Conservation (phyloP, 2,888 invertebrate species). For the Acanthococcus lagerstroemiae region DNA sequence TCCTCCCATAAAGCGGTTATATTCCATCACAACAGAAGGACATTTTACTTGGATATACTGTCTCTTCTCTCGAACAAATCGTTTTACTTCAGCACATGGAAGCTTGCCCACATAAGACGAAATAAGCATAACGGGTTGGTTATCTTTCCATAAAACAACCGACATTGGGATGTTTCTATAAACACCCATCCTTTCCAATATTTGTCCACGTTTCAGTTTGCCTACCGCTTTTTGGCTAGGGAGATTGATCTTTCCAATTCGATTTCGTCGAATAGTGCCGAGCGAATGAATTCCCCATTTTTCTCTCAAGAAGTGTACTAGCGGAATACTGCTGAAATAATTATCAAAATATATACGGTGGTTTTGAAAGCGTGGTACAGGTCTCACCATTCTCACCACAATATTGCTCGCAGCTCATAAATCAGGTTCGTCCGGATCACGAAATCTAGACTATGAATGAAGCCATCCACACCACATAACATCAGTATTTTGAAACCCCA, state of each 20-base stretch:
- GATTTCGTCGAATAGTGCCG: not conserved
- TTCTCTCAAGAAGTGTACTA: not conserved
- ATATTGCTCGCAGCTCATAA: constrained; percentile 32
- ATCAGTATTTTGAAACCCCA: constrained; percentile 36
- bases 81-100: not conserved
- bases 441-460: constrained; percentile 30
- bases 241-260: not conserved
- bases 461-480: constrained; percentile 27
- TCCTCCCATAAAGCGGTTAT: not conserved
- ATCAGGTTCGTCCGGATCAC: constrained; percentile 30
- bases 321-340: not conserved
- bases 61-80: not conserved
- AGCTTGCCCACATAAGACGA: not conserved
- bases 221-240: too few species aligned
- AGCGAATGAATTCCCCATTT: not conserved
- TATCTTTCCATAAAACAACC: not conserved
- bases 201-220: not conserved
- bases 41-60: not conserved
- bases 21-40: not conserved
- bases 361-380: constrained; percentile 20
- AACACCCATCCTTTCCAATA: not conserved
- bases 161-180: not conserved
- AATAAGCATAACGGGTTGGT: not conserved
- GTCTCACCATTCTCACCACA: constrained; percentile 31
- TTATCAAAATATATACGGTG: not conserved